Evolutionary conservation across 2,113 vertebrate species (phyloP), one percentile per base, ranked within the genome.

Genomic region (Grallaria varia): DNA sequence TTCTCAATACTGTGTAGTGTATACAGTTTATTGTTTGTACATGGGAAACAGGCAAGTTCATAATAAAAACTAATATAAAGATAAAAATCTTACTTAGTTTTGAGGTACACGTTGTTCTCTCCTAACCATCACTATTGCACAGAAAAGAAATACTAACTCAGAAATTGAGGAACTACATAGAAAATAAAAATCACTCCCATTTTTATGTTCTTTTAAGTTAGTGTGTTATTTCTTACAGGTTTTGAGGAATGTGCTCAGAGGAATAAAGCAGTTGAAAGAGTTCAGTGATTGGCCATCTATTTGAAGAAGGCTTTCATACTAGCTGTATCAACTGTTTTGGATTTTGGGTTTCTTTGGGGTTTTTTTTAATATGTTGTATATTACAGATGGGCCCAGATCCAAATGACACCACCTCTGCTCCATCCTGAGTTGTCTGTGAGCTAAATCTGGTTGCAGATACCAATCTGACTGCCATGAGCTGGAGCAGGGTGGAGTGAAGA

Each of bases 361-460:
- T 71, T 44, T 49, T 82, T 91, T 89, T 33, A 71, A 14, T 49
- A 87, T 63, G 37, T 63, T 84, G 35, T 58, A 33, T 94, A n/a
- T 90, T 83, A 39, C 30, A 84, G 71, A 66, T 94, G 75, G 85
- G 87, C 71, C 33, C 68, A 68, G 62, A 63, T 90, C 82, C 87
- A 94, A 88, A 77, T 71, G 49, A 53, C 67, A 76, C 50, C 71
- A 76, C 58, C 50, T 85, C 82, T 88, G 37, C 67, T 94, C 45
- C 63, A 52, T 96, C 67, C 72, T 83, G 72, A 93, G 59, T 56
- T 76, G 42, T 87, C 23, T 76, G 47, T 21, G 53, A 84, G 55
- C 53, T 93, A 40, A 55, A 88, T 80, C 78, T 90, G 69, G 75
- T 80, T 96, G 67, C 72, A 83, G 92, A 92, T 91, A 91, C 40